Evolutionary conservation across 2,888 invertebrate genomes (phyloP), one percentile per base, ranked within the genome.

Genomic region (Palloptera scutellata): DNA sequence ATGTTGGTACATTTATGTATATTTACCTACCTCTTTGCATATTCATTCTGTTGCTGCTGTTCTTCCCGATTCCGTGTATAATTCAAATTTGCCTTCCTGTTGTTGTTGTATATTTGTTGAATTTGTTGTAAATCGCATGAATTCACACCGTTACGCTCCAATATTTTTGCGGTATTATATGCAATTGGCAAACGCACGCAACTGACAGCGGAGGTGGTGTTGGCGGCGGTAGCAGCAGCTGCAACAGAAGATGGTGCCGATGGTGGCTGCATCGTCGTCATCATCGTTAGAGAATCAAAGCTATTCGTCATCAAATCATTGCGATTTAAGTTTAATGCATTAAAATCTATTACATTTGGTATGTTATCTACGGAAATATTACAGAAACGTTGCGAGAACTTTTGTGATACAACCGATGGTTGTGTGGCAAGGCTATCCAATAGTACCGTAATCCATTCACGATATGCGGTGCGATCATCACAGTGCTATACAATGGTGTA

Each of bases 381-480:
- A 30, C 20, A 57, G 17, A 60, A 65, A 43, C 70, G 66, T 59
- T 70, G 65, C 19, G 63, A 68, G 12, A 73, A 60, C 15, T 42
- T 15, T 4, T 55, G 43, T 60, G 60, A n/a, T 19, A 55, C 9
- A 51, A 61, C 45, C 43, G 52, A 43, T 30, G 30, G 30, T 30
- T 30, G 30, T 30, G 30, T 20, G 30, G 66, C 61, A 43, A 70
- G 51, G 64, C 79, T 79, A 60, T 78, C 79, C 6, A 80, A 68
- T 8, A 81, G 64, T 52, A 77, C 79, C 15, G 78, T 76, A 61
- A 81, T 79, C 81, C 81, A 81, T 66, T 78, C 75, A 51, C 79
- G 77, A 65, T 79, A 80, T 11, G 77, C 77, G 71, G 75, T 75
- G 63, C 75, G 78, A 72, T 81, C 79, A 65, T 79, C 79, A 71